A percentile compares a stretch with the other conserved stretches of the same genome.
These are phyloP conservation scores for Omphaloscelis lunosa DNA, from an alignment of 2,888 invertebrate species.

Conservation along the genomic window DNA sequence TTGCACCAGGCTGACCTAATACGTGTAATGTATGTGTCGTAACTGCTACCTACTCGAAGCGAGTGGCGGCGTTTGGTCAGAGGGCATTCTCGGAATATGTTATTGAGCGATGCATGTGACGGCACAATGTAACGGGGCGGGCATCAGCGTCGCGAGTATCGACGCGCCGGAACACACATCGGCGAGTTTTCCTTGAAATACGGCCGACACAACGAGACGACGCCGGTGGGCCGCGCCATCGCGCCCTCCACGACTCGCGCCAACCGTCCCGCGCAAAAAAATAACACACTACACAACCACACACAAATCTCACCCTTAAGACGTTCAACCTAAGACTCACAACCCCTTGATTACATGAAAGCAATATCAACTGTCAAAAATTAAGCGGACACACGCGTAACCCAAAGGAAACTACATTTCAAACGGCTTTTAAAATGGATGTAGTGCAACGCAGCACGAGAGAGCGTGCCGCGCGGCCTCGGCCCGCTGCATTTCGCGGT, in stretches of 20 bases:
- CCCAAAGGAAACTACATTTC: conserved; percentile 87
- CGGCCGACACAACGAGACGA: conserved; percentile 74
- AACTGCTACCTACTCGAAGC: conserved; percentile 66
- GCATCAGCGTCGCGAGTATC: conserved; percentile 73
- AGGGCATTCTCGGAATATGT: conserved; percentile 75
- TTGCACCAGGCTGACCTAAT: conserved; percentile 77
- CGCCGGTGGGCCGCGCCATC: conserved; percentile 80
- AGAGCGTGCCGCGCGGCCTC: conserved; percentile 88
- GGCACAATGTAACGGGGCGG: conserved; percentile 72
- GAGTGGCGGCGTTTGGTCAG: conserved; percentile 66
- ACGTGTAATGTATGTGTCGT: conserved; percentile 74
- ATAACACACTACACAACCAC: conserved; percentile 79
- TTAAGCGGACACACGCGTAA: conserved; percentile 89
- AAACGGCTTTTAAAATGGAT: conserved; percentile 86
- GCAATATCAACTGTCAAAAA: conserved; percentile 91
- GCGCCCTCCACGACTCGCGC: conserved; percentile 83
- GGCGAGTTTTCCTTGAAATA: conserved; percentile 87
- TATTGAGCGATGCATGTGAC: conserved; percentile 72
- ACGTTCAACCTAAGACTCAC: conserved; percentile 78
- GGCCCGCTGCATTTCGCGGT: conserved; percentile 89
- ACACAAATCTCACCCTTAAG: conserved; percentile 85
- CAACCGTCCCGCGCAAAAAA: conserved; percentile 89
- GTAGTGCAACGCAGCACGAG: conserved; percentile 84
- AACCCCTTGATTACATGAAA: conserved; percentile 78
- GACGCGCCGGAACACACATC: conserved; percentile 78